These are phyloP conservation scores for Petromus typicus DNA, from an alignment of 2,113 vertebrate genomes.

Conservation along the genomic window DNA sequence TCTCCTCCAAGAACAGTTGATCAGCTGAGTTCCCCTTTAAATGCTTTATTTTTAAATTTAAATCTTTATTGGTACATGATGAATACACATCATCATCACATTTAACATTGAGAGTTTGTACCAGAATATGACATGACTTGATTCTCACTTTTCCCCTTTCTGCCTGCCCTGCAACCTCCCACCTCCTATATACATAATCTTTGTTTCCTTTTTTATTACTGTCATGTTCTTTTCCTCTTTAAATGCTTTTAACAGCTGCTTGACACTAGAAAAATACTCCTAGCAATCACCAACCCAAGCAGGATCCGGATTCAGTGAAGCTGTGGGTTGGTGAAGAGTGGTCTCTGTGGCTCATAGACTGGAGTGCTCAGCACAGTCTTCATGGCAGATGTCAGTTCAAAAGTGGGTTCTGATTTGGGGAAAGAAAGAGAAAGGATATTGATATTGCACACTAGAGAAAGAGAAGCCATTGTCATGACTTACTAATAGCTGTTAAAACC, in stretches of 20 bases:
- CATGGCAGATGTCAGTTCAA: background rate
- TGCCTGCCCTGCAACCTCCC: too few relatives aligned
- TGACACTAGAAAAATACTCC: conserved; percentile 55
- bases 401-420: background rate
- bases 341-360: background rate
- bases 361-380: background rate
- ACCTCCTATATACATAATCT: too few relatives aligned
- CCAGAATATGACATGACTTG: too few relatives aligned
- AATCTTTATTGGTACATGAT: too few relatives aligned
- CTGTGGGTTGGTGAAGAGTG: too few relatives aligned
- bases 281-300: background rate
- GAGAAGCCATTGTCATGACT: conserved; percentile 38
- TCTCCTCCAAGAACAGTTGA: background rate
- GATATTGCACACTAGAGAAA: conserved; percentile 5
- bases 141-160: too few relatives aligned
- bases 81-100: too few relatives aligned
- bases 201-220: too few relatives aligned
- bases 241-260: conserved; percentile 69
- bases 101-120: too few relatives aligned
- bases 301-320: background rate
- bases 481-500: conserved; percentile 58
- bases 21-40: too few relatives aligned
- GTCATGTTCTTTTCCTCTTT: too few relatives aligned
- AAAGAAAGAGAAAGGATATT: background rate
- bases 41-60: too few relatives aligned